These are phyloP conservation scores for Oasisia sp. DNA, from an alignment of 2,888 invertebrate genomes.

Conservation along the genomic window DNA sequence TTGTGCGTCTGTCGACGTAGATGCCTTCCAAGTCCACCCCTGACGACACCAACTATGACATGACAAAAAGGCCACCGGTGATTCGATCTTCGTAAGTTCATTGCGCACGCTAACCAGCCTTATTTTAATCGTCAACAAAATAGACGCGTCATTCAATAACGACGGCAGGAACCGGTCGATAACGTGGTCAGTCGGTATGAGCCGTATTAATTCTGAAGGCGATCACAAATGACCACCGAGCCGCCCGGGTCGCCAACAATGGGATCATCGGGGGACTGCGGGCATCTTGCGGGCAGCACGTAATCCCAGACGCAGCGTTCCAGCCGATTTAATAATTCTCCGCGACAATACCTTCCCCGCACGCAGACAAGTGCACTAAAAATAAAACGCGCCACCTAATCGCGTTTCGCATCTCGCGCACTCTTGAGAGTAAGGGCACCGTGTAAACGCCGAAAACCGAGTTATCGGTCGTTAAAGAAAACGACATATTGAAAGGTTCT, in stretches of 20 bases:
- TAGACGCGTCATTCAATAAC: neutral
- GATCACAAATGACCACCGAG: neutral
- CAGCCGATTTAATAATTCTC: conserved; percentile 17
- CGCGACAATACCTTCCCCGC: neutral
- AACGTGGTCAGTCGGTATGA: conserved; percentile 1
- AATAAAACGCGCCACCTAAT: neutral
- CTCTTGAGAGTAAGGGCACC: neutral
- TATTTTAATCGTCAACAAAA: neutral
- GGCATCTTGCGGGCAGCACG: neutral
- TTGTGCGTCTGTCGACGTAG: neutral
- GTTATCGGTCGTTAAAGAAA: neutral
- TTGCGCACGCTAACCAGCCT: neutral
- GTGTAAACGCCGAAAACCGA: neutral
- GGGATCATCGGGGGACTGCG: neutral
- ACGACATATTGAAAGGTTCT: conserved; percentile 3
- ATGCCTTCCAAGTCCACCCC: neutral
- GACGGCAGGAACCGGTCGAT: neutral
- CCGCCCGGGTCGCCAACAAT: neutral
- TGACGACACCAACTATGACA: neutral
- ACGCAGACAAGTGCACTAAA: conserved; percentile 6
- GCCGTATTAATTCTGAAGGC: neutral
- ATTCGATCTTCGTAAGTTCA: neutral
- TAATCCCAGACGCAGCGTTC: conserved; percentile 17
- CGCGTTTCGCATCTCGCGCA: neutral
- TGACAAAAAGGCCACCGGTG: neutral